These are phyloP conservation scores for Gopherus evgoodei DNA, from an alignment of 2,113 vertebrate species.

Conservation along the genomic window DNA sequence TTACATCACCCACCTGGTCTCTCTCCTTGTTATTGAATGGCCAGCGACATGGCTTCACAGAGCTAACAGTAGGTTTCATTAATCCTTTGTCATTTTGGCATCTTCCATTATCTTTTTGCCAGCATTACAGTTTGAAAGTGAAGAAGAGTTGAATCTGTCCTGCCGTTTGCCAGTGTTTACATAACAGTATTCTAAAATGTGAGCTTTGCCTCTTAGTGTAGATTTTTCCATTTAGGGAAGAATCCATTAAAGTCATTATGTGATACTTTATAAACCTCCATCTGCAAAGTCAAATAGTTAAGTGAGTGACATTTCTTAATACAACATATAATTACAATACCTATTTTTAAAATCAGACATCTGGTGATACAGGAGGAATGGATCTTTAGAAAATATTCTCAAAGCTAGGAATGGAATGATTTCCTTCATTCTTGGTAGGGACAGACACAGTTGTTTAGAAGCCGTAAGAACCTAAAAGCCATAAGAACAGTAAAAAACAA, in stretches of 20 bases:
- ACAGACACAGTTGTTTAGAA: neutral
- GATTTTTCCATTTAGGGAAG: constrained; percentile 43
- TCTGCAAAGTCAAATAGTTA: constrained; percentile 22
- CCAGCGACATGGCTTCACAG: neutral
- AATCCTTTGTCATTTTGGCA: too few relatives aligned
- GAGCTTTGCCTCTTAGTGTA: neutral
- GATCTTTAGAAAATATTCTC: neutral
- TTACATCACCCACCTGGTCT: neutral
- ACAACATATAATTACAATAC: constrained; percentile 42
- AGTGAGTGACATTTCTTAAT: constrained; percentile 38
- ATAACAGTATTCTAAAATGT: constrained; percentile 35
- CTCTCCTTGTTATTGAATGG: neutral
- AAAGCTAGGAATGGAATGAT: neutral
- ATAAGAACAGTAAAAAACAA: neutral
- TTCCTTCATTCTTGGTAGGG: neutral
- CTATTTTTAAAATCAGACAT: constrained; percentile 42
- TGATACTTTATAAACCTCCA: neutral
- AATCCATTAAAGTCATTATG: constrained; percentile 54
- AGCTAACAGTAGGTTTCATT: neutral
- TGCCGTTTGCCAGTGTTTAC: neutral
- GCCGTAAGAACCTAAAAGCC: neutral
- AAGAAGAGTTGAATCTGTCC: neutral
- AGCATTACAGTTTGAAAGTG: neutral
- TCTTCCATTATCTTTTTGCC: neutral
- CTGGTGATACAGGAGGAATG: neutral